A percentile compares a stretch with the other conserved stretches of the same genome.
Conservation (phyloP, 2,888 invertebrate species). For the Lepidocyrtinus sp. region DNA sequence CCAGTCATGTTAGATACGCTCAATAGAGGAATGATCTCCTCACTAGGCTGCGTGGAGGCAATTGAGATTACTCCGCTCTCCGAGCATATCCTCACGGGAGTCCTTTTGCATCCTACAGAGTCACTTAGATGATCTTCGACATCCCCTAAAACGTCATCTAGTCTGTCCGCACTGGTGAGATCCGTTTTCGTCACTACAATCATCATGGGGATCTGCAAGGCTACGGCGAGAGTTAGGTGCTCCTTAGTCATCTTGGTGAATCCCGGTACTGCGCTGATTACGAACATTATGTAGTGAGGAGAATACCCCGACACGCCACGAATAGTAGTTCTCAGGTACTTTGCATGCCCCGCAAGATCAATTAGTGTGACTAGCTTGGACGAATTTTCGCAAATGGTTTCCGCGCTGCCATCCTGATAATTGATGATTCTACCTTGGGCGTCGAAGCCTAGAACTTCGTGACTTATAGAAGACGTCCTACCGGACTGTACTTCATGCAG, state of each 20-base stretch:
- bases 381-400: slow-evolving; percentile 93
- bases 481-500: slow-evolving; percentile 96
- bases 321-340: slow-evolving; percentile 95
- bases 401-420: slow-evolving; percentile 88
- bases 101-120: slow-evolving; percentile 71
- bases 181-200: slow-evolving; percentile 96
- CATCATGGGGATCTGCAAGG: slow-evolving; percentile 89
- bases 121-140: slow-evolving; percentile 73
- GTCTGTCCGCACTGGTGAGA: slow-evolving; percentile 76
- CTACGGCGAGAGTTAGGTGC: slow-evolving; percentile 88
- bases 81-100: slow-evolving; percentile 79
- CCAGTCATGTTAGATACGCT: slow-evolving; percentile 94
- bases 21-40: slow-evolving; percentile 84
- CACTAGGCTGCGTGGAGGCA: slow-evolving; percentile 74
- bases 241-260: slow-evolving; percentile 89
- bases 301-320: slow-evolving; percentile 94
- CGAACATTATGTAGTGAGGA: slow-evolving; percentile 92
- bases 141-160: slow-evolving; percentile 71
- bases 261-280: slow-evolving; percentile 86
- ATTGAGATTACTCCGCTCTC: slow-evolving; percentile 83
- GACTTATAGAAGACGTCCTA: slow-evolving; percentile 94
- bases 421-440: slow-evolving; percentile 88
- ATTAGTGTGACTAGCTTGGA: slow-evolving; percentile 95
- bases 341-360: slow-evolving; percentile 96
- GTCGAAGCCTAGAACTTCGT: slow-evolving; percentile 97